Conservation (phyloP, 2,888 invertebrate species). For the Phrixothrix hirtus region DNA sequence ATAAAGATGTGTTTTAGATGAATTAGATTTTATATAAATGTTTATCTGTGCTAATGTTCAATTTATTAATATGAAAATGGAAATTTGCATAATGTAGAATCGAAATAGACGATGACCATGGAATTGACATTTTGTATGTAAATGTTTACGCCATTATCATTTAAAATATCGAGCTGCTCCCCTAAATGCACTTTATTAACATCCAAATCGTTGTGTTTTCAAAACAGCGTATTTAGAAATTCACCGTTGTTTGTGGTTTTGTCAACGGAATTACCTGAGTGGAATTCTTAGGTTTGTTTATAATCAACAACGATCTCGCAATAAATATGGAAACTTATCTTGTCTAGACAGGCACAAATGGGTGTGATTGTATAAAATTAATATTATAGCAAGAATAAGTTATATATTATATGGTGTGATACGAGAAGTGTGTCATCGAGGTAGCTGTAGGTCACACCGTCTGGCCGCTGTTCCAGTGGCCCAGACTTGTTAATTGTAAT, state of each 20-base stretch:
- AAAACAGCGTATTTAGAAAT: not conserved
- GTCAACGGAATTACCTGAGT: not conserved
- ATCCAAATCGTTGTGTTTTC: not conserved
- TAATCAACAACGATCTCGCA: slow-evolving; percentile 4
- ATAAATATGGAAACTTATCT: slow-evolving; percentile 20
- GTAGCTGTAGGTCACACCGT: slow-evolving; percentile 51
- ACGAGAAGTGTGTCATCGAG: slow-evolving; percentile 45
- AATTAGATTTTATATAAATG: too few relatives aligned
- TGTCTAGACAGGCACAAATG: slow-evolving; percentile 27
- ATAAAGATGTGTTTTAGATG: too few relatives aligned
- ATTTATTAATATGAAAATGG: too few relatives aligned
- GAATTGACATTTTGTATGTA: not conserved
- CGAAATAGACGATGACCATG: not conserved
- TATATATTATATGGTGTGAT: slow-evolving; percentile 24
- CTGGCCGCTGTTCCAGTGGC: slow-evolving; percentile 43
- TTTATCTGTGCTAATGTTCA: too few relatives aligned
- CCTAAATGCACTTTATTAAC: not conserved
- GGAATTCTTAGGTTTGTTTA: not conserved
- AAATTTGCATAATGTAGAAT: not conserved
- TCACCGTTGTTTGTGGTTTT: not conserved
- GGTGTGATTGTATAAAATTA: slow-evolving; percentile 29
- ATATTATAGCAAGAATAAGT: slow-evolving; percentile 17
- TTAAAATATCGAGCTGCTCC: not conserved
- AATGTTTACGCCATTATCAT: not conserved
- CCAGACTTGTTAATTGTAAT: slow-evolving; percentile 38